Base-by-base conservation (phyloP, 2,113 vertebrate genomes). In the Melanotaenia duboulayi region DNA sequence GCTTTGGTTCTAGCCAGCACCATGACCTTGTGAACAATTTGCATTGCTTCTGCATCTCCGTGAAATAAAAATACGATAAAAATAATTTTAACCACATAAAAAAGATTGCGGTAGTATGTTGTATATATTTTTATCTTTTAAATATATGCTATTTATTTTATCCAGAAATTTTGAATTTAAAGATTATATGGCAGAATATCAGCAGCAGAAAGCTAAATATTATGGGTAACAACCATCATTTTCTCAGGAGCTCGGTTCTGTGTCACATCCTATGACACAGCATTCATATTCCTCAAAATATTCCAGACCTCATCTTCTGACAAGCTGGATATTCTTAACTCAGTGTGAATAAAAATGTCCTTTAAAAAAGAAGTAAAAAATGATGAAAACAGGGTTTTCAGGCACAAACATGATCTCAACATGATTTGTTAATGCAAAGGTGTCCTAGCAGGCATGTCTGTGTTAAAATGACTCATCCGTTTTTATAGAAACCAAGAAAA, bases 401-500 rank as follows among this genome's bases (percentile, higher is more conserved):
- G 20, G 11, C 11, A 25, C 14, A 55, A 22, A 65, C 49, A 49
- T 17, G 35, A 69, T 44, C 69, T 71, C 63, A 25, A 22, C n/a
- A 11, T 54, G 39, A 81, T 58, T 25, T 73, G 76, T 63, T 79
- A 55, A 81, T 52, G 75, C 71, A 64, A 42, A 71, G 62, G 42
- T 74, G 55, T 74, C 22, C 55, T 61, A 56, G 65, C 69, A 74
- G 52, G 73, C 70, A 74, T 1, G 8, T 19, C 14, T n/a, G 32
- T 52, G 50, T 46, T 70, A 58, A 83, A 82, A 81, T 84, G 78
- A 88, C 85, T 90, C 82, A 88, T 85, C 62, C 44, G 2, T 54
- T 72, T 75, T 61, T 17, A 52, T n/a, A 61, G n/a, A 76, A 76
- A 65, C 39, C 37, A 54, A 71, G 56, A 25, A 40, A 73, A 78